These are phyloP conservation scores for Axinella damicornis DNA, from an alignment of 37 sponge, comb jelly and placozoan species.

Conservation along the genomic window DNA sequence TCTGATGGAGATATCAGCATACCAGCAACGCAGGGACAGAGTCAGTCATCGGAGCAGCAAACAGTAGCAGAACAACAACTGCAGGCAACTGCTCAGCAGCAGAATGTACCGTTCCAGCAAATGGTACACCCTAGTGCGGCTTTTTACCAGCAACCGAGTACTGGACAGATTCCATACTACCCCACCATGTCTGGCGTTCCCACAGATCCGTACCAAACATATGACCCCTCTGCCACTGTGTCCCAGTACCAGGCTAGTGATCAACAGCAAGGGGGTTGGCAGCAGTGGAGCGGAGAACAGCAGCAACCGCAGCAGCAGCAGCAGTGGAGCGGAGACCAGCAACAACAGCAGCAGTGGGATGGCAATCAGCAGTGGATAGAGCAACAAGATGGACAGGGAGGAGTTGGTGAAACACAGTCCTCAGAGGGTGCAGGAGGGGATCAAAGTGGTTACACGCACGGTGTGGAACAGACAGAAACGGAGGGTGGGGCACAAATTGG, in stretches of 20 bases:
- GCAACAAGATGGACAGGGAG: too few species aligned
- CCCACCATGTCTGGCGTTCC: background rate
- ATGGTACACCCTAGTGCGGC: background rate
- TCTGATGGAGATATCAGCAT: background rate
- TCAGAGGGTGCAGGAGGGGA: too few species aligned
- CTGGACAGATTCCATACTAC: constrained; percentile 25
- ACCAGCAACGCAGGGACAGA: background rate
- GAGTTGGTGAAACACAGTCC: too few species aligned
- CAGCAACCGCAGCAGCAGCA: background rate
- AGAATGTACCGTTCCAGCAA: too few species aligned
- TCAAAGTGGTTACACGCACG: too few species aligned
- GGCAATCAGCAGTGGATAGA: too few species aligned
- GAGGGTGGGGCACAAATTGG: too few species aligned
- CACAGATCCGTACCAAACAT: background rate
- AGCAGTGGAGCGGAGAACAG: background rate
- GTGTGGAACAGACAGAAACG: too few species aligned
- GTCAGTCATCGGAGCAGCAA: too few species aligned
- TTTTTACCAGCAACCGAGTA: constrained; percentile 14
- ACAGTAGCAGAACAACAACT: too few species aligned
- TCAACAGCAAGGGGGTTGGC: too few species aligned
- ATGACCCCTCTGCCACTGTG: background rate
- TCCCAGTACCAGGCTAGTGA: too few species aligned
- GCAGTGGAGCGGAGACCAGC: background rate
- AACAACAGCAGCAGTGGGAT: background rate
- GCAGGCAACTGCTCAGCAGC: background rate